Base-by-base conservation (phyloP, 2,113 vertebrate species). In the Acanthisitta chloris region DNA sequence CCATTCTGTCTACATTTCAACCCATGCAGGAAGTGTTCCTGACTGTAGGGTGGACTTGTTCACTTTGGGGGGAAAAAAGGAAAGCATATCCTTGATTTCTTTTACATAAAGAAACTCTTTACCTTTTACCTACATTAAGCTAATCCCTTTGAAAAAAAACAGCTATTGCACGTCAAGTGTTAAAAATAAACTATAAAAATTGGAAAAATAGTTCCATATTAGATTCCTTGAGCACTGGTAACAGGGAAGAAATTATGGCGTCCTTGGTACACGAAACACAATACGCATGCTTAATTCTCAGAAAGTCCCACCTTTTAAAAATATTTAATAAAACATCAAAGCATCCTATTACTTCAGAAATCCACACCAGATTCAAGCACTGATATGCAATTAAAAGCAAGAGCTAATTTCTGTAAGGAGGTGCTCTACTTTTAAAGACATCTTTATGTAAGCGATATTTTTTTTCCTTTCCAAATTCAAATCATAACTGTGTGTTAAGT, bases 311-410 rank as follows among this genome's bases (percentile, higher is more conserved):
- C 97, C 97, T 98, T 95, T 92, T 73, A 97, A 96, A 96, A 96
- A 97, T 94, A 97, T 96, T 97, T 97, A 97, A 98, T 98, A 97
- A 98, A 98, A 97, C 97, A 98, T 98, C 97, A 98, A 98, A 98
- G 96, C 88, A 92, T 86, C 54, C 83, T n/a, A 77, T 90, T 95
- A 93, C 95, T 97, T 98, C 96, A 97, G 97, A 98, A 98, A 97
- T 94, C 88, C 95, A 96, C 83, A 97, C 66, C 76, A 97, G 90
- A 96, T 95, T 95, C 73, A 94, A 97, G 92, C 65, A 96, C 91
- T 90, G 94, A 96, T 92, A 96, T 49, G 94, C 95, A 98, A 98
- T 98, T 98, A 98, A 97, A 97, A 97, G 94, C 96, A 96, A 96
- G 97, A 94, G 95, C 86, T 97, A 97, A 97, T 98, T 97, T 96